Base-by-base conservation (phyloP, 92 coral and sea anemone genomes). In the Phenganax stokvisi region DNA sequence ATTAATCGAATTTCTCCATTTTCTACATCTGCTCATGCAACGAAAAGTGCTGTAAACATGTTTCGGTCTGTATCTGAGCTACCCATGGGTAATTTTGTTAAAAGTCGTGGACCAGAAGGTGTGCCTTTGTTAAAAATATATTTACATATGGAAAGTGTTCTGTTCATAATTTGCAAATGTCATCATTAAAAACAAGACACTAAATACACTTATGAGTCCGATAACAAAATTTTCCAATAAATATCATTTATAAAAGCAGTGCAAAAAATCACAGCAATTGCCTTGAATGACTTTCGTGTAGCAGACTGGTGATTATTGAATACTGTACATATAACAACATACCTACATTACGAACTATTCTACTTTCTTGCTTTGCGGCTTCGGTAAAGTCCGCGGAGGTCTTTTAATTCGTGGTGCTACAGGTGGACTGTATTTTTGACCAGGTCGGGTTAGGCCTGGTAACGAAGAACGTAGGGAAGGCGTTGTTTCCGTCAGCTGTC, bases 341-440 rank as follows among this genome's bases (percentile, higher is more conserved):
- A 37, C 47, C 13, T 37, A 10, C 31, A 37, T 30, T 37, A 10
- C 31, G 11, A 30, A 52, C n/a, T 68, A 30, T 10, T 37, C 73
- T 68, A 68, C 52, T 30, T 30, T 68, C 3, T 68, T 68, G 67
- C 25, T 5, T n/a, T 10, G 54, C 11, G 81, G 81, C 10, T 77
- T 77, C 6, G 81, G 72, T 31, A 77, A 77, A 56, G 71, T 58
- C 15, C 56, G n/a, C 16, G 83, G 83, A 29, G 71, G 71, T 54
- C 65, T 79, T 53, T 54, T 79, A 37, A 68, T 11, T 52, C 83
- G 83, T 12, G 59, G 72, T 27, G 73, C 57, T 30, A 69, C 57
- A 12, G 83, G 83, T 3, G 81, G 72, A 65, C 74, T 79, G 47
- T 68, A 68, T 68, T 68, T 68, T 53, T 37, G 52, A 30, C 7